A percentile compares a stretch with the other conserved stretches of the same genome.
Evolutionary conservation across 2,888 invertebrate genomes (phyloP).

Genomic region (Trissolcus japonicus): DNA sequence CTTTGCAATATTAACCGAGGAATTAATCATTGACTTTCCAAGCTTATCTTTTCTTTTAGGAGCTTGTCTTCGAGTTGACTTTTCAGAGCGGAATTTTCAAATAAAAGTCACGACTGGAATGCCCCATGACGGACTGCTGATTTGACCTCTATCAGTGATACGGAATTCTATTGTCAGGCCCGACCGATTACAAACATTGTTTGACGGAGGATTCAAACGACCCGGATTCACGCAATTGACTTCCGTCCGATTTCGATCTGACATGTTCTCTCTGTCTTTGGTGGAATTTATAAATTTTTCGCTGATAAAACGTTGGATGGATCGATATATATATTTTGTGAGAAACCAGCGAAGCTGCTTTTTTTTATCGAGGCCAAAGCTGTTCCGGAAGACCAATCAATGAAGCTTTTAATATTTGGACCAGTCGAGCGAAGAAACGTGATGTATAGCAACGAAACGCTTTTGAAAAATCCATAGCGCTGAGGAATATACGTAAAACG

Average conservation of each 20-base stretch:
- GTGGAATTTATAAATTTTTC: slow-evolving; percentile 3
- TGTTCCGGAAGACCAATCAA: background rate
- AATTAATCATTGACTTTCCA: slow-evolving; percentile 9
- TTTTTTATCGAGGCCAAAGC: background rate
- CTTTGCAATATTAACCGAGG: slow-evolving; percentile 15
- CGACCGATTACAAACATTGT: slow-evolving; percentile 66
- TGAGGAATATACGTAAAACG: slow-evolving; percentile 68
- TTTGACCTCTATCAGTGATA: slow-evolving; percentile 61
- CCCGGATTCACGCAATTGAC: slow-evolving; percentile 70
- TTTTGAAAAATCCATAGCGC: slow-evolving; percentile 74
- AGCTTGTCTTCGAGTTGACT: background rate
- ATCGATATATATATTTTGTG: background rate
- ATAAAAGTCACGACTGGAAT: slow-evolving; percentile 33
- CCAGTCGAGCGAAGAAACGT: slow-evolving; percentile 56
- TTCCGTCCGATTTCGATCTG: slow-evolving; percentile 64
- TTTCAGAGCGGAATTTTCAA: slow-evolving; percentile 7
- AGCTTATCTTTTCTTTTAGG: slow-evolving; percentile 3
- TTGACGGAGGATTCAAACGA: slow-evolving; percentile 65
- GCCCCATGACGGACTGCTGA: slow-evolving; percentile 60
- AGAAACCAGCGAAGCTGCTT: background rate
- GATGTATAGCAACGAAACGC: slow-evolving; percentile 66
- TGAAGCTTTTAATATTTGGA: slow-evolving; percentile 53
- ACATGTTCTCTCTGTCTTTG: slow-evolving; percentile 24
- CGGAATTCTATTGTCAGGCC: slow-evolving; percentile 67
- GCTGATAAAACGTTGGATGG: slow-evolving; percentile 1